These are phyloP conservation scores for Psammodynastes pulverulentus DNA, from an alignment of 2,113 vertebrate genomes.

Conservation along the genomic window DNA sequence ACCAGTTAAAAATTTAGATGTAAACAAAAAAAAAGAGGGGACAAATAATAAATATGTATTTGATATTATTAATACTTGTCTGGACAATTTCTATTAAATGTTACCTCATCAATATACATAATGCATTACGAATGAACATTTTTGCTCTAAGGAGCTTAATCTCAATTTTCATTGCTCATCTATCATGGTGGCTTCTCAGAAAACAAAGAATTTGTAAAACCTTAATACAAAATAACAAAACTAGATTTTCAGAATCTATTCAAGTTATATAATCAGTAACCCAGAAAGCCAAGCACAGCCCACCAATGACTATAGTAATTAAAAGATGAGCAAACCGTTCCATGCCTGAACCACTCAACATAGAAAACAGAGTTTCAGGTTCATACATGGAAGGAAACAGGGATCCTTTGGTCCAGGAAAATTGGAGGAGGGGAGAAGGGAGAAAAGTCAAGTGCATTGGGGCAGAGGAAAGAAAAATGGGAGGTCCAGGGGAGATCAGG, in stretches of 20 bases:
- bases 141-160: background rate
- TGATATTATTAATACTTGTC: background rate
- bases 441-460: background rate
- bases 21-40: background rate
- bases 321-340: background rate
- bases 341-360: background rate
- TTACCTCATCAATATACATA: background rate
- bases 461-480: background rate
- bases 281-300: background rate
- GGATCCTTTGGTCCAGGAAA: background rate
- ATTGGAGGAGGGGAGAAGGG: background rate
- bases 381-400: background rate
- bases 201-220: background rate
- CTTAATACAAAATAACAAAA: background rate
- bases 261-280: background rate
- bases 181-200: background rate
- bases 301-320: background rate
- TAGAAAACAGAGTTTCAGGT: background rate
- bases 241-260: background rate
- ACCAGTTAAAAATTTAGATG: background rate
- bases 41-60: background rate
- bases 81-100: background rate
- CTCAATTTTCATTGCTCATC: background rate
- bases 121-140: background rate
- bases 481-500: background rate